These are phyloP conservation scores for Dipodomys ordii DNA, from an alignment of 2,113 vertebrate species.

Conservation along the genomic window DNA sequence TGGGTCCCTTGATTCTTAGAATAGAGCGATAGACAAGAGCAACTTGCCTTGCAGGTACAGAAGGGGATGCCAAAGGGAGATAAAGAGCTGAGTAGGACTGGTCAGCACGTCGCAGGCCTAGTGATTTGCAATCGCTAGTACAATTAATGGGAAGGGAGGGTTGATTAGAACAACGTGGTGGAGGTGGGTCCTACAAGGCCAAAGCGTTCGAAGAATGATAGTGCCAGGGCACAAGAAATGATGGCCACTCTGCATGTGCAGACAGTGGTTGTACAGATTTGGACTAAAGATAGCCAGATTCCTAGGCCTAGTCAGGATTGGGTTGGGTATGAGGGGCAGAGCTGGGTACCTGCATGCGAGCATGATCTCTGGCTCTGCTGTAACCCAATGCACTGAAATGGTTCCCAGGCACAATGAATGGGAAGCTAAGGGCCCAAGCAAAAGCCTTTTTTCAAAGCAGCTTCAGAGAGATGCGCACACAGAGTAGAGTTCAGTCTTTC, in stretches of 20 bases:
- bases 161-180: neutral
- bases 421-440: neutral
- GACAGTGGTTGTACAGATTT: neutral
- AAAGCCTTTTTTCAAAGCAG: neutral
- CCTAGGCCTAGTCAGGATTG: neutral
- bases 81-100: neutral
- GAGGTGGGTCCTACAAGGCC: neutral
- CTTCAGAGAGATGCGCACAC: neutral
- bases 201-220: neutral
- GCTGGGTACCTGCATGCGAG: neutral
- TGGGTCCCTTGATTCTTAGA: neutral
- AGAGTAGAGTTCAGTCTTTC: neutral
- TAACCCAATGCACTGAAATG: neutral
- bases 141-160: neutral
- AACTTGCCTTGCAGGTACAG: neutral
- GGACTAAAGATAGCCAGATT: neutral
- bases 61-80: neutral
- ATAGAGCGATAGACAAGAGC: neutral
- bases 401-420: neutral
- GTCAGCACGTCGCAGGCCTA: neutral
- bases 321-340: neutral
- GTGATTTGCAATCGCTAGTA: neutral
- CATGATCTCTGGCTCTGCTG: neutral
- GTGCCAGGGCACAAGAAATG: accelerated
- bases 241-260: neutral